Percentiles rank a stretch among this genome's conserved stretches.
These are phyloP conservation scores for Leptopilina myrica DNA, from an alignment of 2,888 invertebrate genomes.

Conservation along the genomic window DNA sequence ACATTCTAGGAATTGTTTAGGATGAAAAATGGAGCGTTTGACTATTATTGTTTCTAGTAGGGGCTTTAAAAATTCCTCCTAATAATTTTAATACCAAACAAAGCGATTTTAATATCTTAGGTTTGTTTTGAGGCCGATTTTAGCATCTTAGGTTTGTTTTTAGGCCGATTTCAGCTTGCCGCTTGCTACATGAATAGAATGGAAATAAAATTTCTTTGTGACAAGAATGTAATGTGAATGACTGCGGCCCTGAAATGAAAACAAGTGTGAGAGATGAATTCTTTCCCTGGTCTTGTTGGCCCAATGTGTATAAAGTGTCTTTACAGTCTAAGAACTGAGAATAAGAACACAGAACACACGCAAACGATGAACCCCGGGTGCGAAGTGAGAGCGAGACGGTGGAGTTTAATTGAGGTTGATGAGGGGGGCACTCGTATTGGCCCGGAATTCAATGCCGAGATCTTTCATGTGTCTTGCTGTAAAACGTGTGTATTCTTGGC, in stretches of 20 bases:
- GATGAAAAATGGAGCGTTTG: too few relatives aligned
- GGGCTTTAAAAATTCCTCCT: too few relatives aligned
- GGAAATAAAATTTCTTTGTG: too few relatives aligned
- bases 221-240: too few relatives aligned
- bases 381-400: slow-evolving; percentile 75
- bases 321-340: slow-evolving; percentile 62
- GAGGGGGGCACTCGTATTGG: slow-evolving; percentile 76
- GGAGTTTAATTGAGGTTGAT: slow-evolving; percentile 77
- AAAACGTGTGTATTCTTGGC: slow-evolving; percentile 59
- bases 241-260: slow-evolving; percentile 17
- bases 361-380: slow-evolving; percentile 67
- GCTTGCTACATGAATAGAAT: too few relatives aligned
- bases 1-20: too few relatives aligned
- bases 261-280: slow-evolving; percentile 45
- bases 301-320: slow-evolving; percentile 66
- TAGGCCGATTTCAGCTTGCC: too few relatives aligned
- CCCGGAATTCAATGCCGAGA: slow-evolving; percentile 76
- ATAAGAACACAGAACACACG: slow-evolving; percentile 45
- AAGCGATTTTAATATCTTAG: too few relatives aligned
- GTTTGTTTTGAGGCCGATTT: too few relatives aligned
- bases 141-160: too few relatives aligned
- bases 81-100: too few relatives aligned
- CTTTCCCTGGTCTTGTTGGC: slow-evolving; percentile 58
- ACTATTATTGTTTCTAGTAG: too few relatives aligned
- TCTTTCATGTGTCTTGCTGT: slow-evolving; percentile 68